Evolutionary conservation across 1,140 invertebrate genomes (phyloP), one percentile per base, ranked within the genome.

Genomic region (Portunus trituberculatus): DNA sequence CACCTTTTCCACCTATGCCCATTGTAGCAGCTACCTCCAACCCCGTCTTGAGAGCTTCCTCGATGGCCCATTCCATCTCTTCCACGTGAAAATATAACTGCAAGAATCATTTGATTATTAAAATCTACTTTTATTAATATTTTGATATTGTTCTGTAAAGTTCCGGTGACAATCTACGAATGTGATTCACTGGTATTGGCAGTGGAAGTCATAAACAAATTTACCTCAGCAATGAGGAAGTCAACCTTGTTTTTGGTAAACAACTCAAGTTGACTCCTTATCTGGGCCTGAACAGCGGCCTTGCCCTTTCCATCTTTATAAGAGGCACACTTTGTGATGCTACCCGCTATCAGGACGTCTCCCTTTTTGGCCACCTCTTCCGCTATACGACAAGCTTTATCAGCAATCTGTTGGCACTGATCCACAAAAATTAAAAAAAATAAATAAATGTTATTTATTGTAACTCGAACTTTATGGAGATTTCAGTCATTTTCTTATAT

Each of bases 41-140:
- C 0, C 96, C 95, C 6, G 95, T 96, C 87, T 96, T 96, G 45
- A 96, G 96, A 67, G 96, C 96, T 0, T 96, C 96, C 91, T 97
- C 96, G 91, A 97, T 97, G 14, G 97, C 97, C 97, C 97, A 97
- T 89, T 97, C 97, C 83, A 97, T 97, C 95, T 97, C 97, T 93
- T 97, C 97, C 3, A 97, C 96, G 94, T 97, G 96, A 90, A 97
- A 96, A 94, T 97, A 97, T 94, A 97, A 97, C 97, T 97, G 94
- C 20, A 92, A n/a, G 86, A 95, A 93, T 92, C 89, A 25, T 14
- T 28, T 12, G 31, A 6, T 67, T 88, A 52, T 14, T 28, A 25
- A 59, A 25, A 59, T 59, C n/a, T 6, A 89, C 0, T n/a, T 25
- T n/a, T n/a, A 1, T 59, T 20, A 59, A 14, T 0, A 59, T 20